Percentiles rank a stretch among this genome's conserved stretches.
Conservation (phyloP, 2,113 vertebrate species). For the Lontra canadensis region DNA sequence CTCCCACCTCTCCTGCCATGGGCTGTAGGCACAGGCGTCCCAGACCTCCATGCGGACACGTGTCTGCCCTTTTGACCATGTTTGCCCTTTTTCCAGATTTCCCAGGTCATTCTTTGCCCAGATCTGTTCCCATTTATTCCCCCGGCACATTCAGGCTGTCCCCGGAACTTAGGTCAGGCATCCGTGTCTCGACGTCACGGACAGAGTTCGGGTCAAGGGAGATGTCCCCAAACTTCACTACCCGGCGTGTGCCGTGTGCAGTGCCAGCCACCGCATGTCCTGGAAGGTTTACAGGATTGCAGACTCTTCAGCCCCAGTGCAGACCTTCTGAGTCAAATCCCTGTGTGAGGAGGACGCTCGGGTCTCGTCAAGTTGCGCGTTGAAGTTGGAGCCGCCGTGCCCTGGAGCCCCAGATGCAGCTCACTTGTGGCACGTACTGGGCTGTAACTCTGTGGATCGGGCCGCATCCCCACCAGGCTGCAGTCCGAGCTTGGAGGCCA, state of each 20-base stretch:
- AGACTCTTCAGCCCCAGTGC: background rate
- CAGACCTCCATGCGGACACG: background rate
- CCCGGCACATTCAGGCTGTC: too few species aligned
- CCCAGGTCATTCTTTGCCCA: too few species aligned
- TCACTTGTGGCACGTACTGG: fast-evolving
- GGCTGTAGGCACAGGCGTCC: background rate
- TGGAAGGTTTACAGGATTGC: too few species aligned
- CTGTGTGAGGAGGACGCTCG: background rate
- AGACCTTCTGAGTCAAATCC: background rate
- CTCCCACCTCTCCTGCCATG: background rate
- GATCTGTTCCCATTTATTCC: background rate
- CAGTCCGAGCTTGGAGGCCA: background rate
- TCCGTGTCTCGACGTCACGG: background rate
- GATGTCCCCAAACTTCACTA: background rate
- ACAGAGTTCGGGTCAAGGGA: background rate
- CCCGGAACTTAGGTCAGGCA: background rate
- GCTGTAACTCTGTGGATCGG: background rate
- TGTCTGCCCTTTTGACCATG: background rate
- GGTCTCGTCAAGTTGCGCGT: background rate
- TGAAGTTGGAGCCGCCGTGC: background rate
- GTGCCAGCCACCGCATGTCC: fast-evolving
- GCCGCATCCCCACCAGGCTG: too few species aligned
- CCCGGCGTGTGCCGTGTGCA: fast-evolving
- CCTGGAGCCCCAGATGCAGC: background rate
- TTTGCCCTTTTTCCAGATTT: background rate